Conservation (phyloP, 2,888 invertebrate genomes). For the Ormyrus pomaceus region DNA sequence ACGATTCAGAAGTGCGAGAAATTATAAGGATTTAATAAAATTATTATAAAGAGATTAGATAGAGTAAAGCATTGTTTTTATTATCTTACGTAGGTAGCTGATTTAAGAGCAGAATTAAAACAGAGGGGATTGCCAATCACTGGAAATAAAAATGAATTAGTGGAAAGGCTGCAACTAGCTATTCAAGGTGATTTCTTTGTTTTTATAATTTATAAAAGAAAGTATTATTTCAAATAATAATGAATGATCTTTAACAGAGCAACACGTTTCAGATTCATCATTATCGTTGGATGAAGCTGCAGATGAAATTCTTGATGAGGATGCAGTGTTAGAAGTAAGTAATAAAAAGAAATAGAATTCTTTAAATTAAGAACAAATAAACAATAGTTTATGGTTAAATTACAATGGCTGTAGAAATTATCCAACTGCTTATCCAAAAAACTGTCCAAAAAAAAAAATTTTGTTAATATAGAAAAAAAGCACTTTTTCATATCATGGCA, state of each 20-base stretch:
- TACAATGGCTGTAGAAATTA: not conserved
- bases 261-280: slow-evolving; percentile 67
- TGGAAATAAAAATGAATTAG: slow-evolving; percentile 90
- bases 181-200: slow-evolving; percentile 72
- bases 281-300: slow-evolving; percentile 78
- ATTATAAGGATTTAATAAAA: too few species aligned
- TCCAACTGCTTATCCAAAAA: not conserved
- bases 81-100: slow-evolving; percentile 82
- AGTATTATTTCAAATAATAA: slow-evolving; percentile 1
- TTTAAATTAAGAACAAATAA: slow-evolving; percentile 1
- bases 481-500: too few species aligned
- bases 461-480: too few species aligned
- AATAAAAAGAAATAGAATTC: not conserved
- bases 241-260: not conserved
- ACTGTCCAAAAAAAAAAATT: too few species aligned
- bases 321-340: slow-evolving; percentile 78
- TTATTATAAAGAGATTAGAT: too few species aligned
- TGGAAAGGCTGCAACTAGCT: slow-evolving; percentile 84
- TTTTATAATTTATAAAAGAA: not conserved
- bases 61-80: too few species aligned
- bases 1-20: too few species aligned
- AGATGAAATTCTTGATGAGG: slow-evolving; percentile 77
- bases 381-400: not conserved
- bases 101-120: slow-evolving; percentile 89
- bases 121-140: slow-evolving; percentile 83